Percentiles rank a stretch among this genome's conserved stretches.
These are phyloP conservation scores for Patagioenas fasciata DNA, from an alignment of 2,113 vertebrate species.

Conservation along the genomic window DNA sequence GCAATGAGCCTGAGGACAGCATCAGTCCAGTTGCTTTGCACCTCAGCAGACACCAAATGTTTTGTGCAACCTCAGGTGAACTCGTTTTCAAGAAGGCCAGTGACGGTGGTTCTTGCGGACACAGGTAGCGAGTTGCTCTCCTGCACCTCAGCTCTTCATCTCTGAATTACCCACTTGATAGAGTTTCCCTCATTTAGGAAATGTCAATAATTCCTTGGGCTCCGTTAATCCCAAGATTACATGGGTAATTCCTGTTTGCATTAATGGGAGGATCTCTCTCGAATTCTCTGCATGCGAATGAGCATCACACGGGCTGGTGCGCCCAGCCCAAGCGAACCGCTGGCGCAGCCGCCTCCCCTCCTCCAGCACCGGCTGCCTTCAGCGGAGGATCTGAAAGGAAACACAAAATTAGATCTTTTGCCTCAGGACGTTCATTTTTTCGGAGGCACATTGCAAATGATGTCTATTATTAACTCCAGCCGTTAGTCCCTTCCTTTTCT, in stretches of 20 bases:
- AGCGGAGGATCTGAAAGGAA: neutral
- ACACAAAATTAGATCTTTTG: constrained; percentile 17
- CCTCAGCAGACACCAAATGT: neutral
- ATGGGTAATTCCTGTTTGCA: constrained; percentile 46
- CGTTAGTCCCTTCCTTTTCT: neutral
- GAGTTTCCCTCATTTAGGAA: constrained; percentile 40
- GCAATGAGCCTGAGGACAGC: rapidly evolving
- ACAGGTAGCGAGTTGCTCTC: rapidly evolving
- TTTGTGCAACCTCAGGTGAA: neutral
- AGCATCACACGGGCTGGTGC: neutral
- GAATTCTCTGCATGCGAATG: constrained; percentile 39
- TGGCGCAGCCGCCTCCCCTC: neutral
- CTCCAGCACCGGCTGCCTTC: neutral
- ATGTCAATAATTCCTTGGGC: constrained; percentile 56
- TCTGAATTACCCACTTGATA: neutral
- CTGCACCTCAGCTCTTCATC: rapidly evolving
- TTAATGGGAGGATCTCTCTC: constrained; percentile 43
- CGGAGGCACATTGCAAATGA: neutral
- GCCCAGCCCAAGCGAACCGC: neutral
- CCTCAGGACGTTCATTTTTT: neutral
- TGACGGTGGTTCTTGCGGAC: rapidly evolving
- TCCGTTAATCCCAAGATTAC: constrained; percentile 51
- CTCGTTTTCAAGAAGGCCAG: rapidly evolving
- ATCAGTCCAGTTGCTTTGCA: neutral
- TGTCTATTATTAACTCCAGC: neutral